Evolutionary conservation across 2,797 vertebrate genomes (phyloP).

Genomic region (Tachyglossus aculeatus): DNA sequence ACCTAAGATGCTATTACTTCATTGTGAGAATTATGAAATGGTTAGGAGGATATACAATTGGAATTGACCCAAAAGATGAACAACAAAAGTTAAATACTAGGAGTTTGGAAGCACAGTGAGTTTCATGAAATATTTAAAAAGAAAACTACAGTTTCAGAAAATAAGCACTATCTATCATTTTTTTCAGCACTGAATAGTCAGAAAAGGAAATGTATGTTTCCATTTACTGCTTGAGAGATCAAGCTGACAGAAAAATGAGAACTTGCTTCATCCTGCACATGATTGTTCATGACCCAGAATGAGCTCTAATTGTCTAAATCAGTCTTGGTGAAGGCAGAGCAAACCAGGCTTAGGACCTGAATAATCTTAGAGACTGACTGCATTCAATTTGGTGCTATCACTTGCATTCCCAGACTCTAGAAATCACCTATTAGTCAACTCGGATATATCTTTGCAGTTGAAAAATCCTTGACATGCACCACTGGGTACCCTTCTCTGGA

Average conservation of each 20-base stretch:
- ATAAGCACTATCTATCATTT: background rate
- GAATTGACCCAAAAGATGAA: background rate
- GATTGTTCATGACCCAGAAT: background rate
- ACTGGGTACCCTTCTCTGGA: background rate
- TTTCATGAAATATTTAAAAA: background rate
- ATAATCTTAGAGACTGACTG: background rate
- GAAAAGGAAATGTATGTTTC: background rate
- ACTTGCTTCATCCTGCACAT: background rate
- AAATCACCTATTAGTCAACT: background rate
- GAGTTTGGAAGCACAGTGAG: no score
- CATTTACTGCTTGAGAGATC: background rate
- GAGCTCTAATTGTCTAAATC: background rate
- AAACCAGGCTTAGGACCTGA: background rate
- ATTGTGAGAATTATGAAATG: background rate
- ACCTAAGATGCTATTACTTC: no score
- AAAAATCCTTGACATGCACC: background rate
- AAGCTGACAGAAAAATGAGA: background rate
- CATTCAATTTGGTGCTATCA: background rate
- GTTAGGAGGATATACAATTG: background rate
- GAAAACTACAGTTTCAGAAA: slow-evolving; percentile 6
- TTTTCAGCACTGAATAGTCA: background rate
- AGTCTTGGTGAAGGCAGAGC: background rate
- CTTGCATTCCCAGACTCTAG: background rate
- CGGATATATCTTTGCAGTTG: background rate
- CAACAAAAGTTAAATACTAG: background rate